A percentile compares a stretch with the other conserved stretches of the same genome.
phyloP scores from a whole-genome alignment of 2,113 vertebrate genomes.

The Cephalopterus ornatus region DNA sequence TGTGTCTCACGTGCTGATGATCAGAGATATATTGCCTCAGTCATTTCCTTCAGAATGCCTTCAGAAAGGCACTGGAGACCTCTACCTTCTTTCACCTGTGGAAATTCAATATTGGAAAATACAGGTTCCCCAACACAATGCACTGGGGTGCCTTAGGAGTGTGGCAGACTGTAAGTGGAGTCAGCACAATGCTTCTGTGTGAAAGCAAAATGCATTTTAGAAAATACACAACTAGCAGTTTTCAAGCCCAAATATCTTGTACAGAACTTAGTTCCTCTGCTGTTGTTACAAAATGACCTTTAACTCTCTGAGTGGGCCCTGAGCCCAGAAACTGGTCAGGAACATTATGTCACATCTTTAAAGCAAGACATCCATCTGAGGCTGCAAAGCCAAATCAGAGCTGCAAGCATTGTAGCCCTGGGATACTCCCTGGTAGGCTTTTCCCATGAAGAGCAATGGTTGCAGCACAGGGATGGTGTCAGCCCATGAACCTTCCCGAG shows the following conservation, averaged over 20 bases:
- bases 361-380: not conserved
- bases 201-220: not conserved
- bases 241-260: not conserved
- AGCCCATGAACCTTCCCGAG: not conserved
- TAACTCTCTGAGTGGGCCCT: not conserved
- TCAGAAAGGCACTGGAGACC: not conserved
- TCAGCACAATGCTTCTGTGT: not conserved
- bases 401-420: not conserved
- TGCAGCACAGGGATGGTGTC: not conserved
- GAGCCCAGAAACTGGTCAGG: not conserved
- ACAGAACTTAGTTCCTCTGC: not conserved
- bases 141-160: not conserved
- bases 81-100: not conserved
- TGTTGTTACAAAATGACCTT: not conserved
- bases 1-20: not conserved
- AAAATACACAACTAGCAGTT: not conserved
- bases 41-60: not conserved
- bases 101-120: not conserved
- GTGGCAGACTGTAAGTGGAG: not conserved
- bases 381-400: not conserved
- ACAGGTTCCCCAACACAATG: not conserved
- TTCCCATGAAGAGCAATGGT: not conserved
- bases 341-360: not conserved
- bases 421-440: not conserved
- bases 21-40: not conserved